Evolutionary conservation across 2,888 invertebrate genomes (phyloP), one percentile per base, ranked within the genome.

Genomic region (Malthinus seriepunctatus): DNA sequence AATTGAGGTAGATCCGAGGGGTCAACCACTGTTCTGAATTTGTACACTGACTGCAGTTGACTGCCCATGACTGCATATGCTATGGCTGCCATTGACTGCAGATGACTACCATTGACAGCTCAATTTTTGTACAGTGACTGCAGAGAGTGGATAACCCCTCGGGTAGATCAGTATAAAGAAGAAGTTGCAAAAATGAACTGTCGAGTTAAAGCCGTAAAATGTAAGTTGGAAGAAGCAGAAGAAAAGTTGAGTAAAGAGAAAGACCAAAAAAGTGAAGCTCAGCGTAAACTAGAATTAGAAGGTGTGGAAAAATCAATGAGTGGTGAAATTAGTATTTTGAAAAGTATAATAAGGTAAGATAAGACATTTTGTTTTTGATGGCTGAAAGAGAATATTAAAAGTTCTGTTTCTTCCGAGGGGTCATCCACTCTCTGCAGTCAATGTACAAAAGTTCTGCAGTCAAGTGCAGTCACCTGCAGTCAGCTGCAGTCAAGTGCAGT

Each of bases 91-190:
- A n/a, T n/a, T n/a, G n/a, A n/a, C n/a, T n/a, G n/a, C n/a, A n/a
- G n/a, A n/a, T n/a, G n/a, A n/a, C n/a, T n/a, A n/a, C n/a, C n/a
- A n/a, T n/a, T n/a, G n/a, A n/a, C n/a, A n/a, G n/a, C n/a, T n/a
- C n/a, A n/a, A n/a, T n/a, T n/a, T n/a, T n/a, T n/a, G n/a, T n/a
- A n/a, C n/a, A n/a, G n/a, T n/a, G n/a, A n/a, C n/a, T n/a, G n/a
- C n/a, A n/a, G n/a, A n/a, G n/a, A n/a, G n/a, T n/a, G n/a, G n/a
- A n/a, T n/a, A n/a, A n/a, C n/a, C n/a, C n/a, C n/a, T n/a, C n/a
- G n/a, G n/a, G n/a, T n/a, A n/a, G 98, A 99, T 78, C 97, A 97
- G 81, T 95, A 93, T 81, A 98, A 98, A 82, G 98, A 98, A 79
- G 97, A 97, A 85, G 93, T 95, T 52, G 94, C 94, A 77, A 94